These are phyloP conservation scores for Crocuta crocuta DNA, from an alignment of 2,113 vertebrate genomes.

Conservation along the genomic window DNA sequence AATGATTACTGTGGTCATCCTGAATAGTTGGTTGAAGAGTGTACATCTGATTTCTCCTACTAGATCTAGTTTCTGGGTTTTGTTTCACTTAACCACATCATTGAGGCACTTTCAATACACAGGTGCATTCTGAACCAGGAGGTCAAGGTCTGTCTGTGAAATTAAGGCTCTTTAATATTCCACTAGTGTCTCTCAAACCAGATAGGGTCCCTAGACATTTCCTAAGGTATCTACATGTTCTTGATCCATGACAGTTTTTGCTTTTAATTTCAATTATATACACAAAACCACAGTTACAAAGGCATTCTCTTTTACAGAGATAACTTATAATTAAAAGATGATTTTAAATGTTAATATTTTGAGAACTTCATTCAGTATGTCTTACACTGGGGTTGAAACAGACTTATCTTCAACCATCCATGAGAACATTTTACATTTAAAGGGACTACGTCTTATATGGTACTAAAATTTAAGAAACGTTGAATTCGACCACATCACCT, in stretches of 20 bases:
- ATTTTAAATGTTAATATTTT: neutral
- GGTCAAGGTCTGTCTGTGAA: neutral
- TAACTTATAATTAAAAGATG: neutral
- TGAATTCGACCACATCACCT: neutral
- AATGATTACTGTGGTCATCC: neutral
- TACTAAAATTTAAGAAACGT: neutral
- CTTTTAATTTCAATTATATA: neutral
- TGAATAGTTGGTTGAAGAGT: neutral
- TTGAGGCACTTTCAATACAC: neutral
- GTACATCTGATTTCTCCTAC: neutral
- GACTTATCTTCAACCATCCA: neutral
- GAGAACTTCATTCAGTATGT: neutral
- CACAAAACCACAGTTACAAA: neutral
- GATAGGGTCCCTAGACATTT: neutral
- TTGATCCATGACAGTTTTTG: neutral
- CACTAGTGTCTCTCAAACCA: neutral
- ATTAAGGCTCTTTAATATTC: neutral
- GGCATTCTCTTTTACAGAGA: neutral
- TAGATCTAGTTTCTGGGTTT: neutral
- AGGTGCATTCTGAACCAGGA: neutral
- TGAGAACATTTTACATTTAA: neutral
- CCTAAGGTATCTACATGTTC: neutral
- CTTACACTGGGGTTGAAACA: neutral
- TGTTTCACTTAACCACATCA: neutral
- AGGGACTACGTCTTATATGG: fast-evolving